Evolutionary conservation across 2,113 vertebrate species (phyloP), one percentile per base, ranked within the genome.

Genomic region (Toxotes chatareus): DNA sequence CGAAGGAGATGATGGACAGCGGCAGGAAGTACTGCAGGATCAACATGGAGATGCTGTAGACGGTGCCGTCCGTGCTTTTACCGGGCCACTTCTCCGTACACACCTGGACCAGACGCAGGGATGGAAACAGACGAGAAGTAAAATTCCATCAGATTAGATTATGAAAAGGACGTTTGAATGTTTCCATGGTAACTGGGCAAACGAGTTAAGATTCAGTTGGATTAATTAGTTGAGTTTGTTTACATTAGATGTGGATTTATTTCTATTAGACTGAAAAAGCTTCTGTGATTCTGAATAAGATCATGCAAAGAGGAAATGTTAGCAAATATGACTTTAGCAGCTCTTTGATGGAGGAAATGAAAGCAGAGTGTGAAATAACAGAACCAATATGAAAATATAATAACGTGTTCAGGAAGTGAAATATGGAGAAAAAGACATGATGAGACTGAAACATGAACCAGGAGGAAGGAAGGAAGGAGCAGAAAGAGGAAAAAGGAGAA

Each of bases 71-170:
- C 0, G 96, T 94, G 61, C 94, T 96, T 44, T 96, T 96, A 0
- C 95, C 96, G 0, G 98, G 97, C 98, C 98, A 99, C 87, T 97
- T 97, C 93, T 99, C 98, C 0, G 96, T 95, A 36, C 98, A 99
- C 11, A 95, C 96, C 81, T 93, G 3, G 8, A 44, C n/a, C 1
- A 0, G 32, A 57, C 23, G 11, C 27, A 34, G 3, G 3, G 6
- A 44, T 6, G 9, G 11, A 44, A 11, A 44, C 42, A 44, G 38
- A 40, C 7, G 38, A 40, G 1, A 7, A 8, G 38, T 40, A 27
- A 27, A 27, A 27, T 27, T 27, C 27, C 27, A 27, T 27, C 27
- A 27, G 27, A 27, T 27, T 27, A 27, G 27, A 27, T 27, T 27
- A 27, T 27, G 27, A 27, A 27, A 27, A 27, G 27, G 27, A 27